Evolutionary conservation across 2,113 vertebrate genomes (phyloP).

Genomic region (Diadophis punctatus): DNA sequence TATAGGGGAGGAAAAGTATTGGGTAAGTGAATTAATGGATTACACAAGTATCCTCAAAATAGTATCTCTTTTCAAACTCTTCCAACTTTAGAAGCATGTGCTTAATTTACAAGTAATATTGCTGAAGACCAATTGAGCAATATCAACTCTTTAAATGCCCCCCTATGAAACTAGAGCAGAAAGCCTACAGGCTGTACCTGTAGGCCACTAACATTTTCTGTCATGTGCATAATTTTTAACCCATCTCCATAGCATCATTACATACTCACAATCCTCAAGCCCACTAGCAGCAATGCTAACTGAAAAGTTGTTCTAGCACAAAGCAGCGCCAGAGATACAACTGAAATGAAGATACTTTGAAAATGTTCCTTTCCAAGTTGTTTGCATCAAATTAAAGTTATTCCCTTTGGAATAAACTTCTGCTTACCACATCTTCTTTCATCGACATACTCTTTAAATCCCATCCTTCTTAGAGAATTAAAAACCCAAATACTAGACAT

Average conservation of each 20-base stretch:
- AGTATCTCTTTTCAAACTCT: constrained; percentile 41
- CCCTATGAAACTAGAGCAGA: constrained; percentile 48
- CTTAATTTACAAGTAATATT: constrained; percentile 42
- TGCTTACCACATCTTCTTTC: constrained; percentile 62
- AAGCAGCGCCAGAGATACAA: constrained; percentile 52
- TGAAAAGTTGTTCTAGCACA: constrained; percentile 62
- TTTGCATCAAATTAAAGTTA: constrained; percentile 68
- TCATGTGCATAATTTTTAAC: constrained; percentile 51
- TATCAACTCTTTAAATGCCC: constrained; percentile 47
- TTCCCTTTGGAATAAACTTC: constrained; percentile 68
- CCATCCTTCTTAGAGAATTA: constrained; percentile 61
- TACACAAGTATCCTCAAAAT: constrained; percentile 42
- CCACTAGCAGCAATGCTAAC: constrained; percentile 56
- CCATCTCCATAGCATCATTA: constrained; percentile 49
- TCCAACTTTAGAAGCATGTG: constrained; percentile 44
- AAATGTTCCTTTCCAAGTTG: constrained; percentile 44
- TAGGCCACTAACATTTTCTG: constrained; percentile 54
- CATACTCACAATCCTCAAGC: constrained; percentile 51
- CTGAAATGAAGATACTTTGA: constrained; percentile 43
- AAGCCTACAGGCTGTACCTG: constrained; percentile 14
- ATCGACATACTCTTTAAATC: constrained; percentile 66
- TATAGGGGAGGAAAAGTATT: constrained; percentile 44
- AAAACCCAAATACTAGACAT: constrained; percentile 60
- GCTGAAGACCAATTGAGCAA: constrained; percentile 40
- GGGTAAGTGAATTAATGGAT: constrained; percentile 62